These are phyloP conservation scores for Phymanthus crucifer DNA, from an alignment of 92 coral and sea anemone species.

Conservation along the genomic window DNA sequence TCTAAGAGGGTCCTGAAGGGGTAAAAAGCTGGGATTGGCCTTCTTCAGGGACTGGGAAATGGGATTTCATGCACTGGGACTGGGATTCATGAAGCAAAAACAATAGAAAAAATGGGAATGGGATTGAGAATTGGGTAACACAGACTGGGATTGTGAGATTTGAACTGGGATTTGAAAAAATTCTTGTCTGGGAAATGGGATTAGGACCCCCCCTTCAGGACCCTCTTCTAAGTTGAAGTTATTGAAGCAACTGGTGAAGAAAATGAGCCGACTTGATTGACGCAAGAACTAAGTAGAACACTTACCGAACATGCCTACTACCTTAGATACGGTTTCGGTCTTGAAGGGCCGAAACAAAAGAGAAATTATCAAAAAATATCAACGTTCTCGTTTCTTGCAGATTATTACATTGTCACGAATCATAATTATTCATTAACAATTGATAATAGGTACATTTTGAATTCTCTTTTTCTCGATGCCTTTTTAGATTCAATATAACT, in stretches of 20 bases:
- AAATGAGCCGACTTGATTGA: not conserved
- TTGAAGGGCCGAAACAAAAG: slow-evolving; percentile 2
- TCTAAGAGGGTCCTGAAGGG: too few species aligned
- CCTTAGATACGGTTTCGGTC: not conserved
- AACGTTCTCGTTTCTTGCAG: not conserved
- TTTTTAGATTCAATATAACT: not conserved
- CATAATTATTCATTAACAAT: not conserved
- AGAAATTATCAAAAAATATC: not conserved
- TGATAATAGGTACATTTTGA: not conserved
- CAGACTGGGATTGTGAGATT: too few species aligned
- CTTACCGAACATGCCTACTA: not conserved
- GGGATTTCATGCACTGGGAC: too few species aligned
- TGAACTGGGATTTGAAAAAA: too few species aligned
- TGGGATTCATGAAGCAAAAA: too few species aligned
- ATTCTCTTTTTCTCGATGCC: not conserved
- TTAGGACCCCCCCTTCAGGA: too few species aligned
- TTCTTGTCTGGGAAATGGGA: too few species aligned
- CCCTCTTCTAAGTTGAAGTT: too few species aligned
- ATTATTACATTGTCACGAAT: slow-evolving; percentile 2
- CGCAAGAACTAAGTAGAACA: not conserved
- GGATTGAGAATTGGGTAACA: too few species aligned
- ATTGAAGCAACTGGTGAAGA: not conserved
- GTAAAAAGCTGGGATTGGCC: too few species aligned
- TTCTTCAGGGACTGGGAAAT: too few species aligned
- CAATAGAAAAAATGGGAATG: too few species aligned